Conservation (phyloP, 2,888 invertebrate species). For the Scaptomyza reducta region DNA sequence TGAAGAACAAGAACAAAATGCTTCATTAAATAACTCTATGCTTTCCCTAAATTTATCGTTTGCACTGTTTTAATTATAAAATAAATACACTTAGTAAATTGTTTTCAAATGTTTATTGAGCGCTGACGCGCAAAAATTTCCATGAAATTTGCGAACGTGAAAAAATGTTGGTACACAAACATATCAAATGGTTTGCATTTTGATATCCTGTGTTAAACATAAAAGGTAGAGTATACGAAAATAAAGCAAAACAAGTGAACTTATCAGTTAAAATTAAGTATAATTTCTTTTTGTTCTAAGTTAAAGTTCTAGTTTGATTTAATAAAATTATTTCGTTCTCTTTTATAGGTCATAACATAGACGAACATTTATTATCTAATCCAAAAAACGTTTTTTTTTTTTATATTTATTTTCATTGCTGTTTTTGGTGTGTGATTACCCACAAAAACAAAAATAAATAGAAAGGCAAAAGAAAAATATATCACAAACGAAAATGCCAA, state of each 20-base stretch:
- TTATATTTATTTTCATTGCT: slow-evolving; percentile 35
- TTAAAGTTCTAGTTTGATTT: not conserved
- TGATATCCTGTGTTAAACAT: slow-evolving; percentile 9
- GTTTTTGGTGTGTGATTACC: slow-evolving; percentile 50
- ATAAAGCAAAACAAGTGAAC: not conserved
- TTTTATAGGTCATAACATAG: not conserved
- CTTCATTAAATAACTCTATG: slow-evolving; percentile 8
- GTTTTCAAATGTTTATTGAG: slow-evolving; percentile 15
- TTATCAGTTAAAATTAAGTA: not conserved
- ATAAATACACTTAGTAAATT: slow-evolving; percentile 52
- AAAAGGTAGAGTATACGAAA: no score
- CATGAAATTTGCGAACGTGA: slow-evolving; percentile 34
- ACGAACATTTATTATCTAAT: not conserved
- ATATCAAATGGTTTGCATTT: slow-evolving; percentile 17
- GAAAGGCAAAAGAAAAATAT: slow-evolving; percentile 26
- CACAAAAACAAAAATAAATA: slow-evolving; percentile 17
- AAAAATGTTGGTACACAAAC: slow-evolving; percentile 21
- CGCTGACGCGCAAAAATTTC: slow-evolving; percentile 17
- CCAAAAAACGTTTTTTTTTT: not conserved
- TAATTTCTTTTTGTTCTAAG: not conserved
- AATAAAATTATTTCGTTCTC: no score
- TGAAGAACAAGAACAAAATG: slow-evolving; percentile 3
- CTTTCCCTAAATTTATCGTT: not conserved
- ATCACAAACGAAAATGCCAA: slow-evolving; percentile 39
- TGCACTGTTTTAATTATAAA: slow-evolving; percentile 39